These are phyloP conservation scores for Cyprinodon tularosa DNA, from an alignment of 2,113 vertebrate genomes.

Conservation along the genomic window DNA sequence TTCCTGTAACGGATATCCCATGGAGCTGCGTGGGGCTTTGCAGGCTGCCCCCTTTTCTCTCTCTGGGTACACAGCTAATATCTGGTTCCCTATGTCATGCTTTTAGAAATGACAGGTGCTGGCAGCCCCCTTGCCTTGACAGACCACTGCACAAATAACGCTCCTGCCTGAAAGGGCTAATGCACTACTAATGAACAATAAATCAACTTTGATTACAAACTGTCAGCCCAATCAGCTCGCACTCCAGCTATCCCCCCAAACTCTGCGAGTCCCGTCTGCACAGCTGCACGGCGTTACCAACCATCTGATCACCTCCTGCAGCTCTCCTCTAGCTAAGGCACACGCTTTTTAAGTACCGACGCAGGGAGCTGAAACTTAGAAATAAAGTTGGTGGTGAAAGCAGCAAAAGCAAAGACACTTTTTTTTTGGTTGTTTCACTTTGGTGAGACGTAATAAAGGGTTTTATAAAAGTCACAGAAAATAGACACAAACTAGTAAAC, in stretches of 20 bases:
- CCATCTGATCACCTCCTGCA: conserved; percentile 44
- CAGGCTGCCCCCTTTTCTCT: conserved; percentile 49
- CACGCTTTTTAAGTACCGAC: conserved; percentile 29
- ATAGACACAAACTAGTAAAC: conserved; percentile 34
- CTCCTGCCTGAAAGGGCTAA: conserved; percentile 95
- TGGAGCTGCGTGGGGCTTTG: conserved; percentile 47
- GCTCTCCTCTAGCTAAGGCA: conserved; percentile 11
- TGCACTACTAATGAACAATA: conserved; percentile 99
- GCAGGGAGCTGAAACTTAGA: conserved; percentile 42
- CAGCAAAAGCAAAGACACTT: neutral
- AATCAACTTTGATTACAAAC: conserved; percentile 99
- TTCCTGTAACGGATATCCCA: conserved; percentile 74
- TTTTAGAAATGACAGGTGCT: conserved; percentile 96
- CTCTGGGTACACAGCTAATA: conserved; percentile 73
- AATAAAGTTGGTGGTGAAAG: neutral
- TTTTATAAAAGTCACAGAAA: conserved; percentile 20
- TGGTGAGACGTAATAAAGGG: neutral
- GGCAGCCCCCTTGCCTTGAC: conserved; percentile 88
- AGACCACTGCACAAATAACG: conserved; percentile 95
- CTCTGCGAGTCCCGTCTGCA: conserved; percentile 76
- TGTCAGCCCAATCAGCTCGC: conserved; percentile 94
- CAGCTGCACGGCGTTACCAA: conserved; percentile 79
- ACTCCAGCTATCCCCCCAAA: conserved; percentile 83
- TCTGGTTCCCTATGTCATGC: conserved; percentile 86
- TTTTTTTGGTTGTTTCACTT: neutral